Evolutionary conservation across 2,113 vertebrate species (phyloP).

Genomic region (Xyliphius kryptos): DNA sequence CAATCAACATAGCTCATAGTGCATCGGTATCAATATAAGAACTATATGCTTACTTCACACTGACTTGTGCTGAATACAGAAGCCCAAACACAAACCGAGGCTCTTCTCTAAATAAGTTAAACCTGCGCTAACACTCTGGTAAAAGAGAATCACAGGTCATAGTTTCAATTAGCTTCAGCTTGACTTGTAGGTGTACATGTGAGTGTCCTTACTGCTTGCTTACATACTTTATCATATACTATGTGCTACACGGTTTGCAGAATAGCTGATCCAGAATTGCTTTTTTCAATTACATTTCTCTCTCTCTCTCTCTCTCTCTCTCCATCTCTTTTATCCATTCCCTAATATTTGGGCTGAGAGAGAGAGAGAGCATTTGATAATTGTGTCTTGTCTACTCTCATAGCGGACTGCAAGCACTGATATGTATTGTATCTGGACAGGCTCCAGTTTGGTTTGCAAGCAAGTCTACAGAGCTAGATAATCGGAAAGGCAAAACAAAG

Average conservation of each 20-base stretch:
- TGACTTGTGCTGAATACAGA: too few relatives aligned
- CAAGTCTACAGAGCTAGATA: constrained; percentile 19
- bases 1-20: too few relatives aligned
- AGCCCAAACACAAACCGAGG: constrained; percentile 6
- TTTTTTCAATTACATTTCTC: constrained; percentile 34
- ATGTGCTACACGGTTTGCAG: constrained; percentile 42
- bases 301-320: constrained; percentile 23
- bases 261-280: constrained; percentile 43
- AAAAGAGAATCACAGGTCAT: constrained; percentile 31
- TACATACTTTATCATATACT: constrained; percentile 35
- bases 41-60: too few relatives aligned
- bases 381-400: constrained; percentile 38
- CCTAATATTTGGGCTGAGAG: constrained; percentile 29
- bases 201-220: constrained; percentile 46
- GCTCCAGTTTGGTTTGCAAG: constrained; percentile 29
- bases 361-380: constrained; percentile 35
- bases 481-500: constrained; percentile 22
- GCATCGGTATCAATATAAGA: too few relatives aligned
- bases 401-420: constrained; percentile 33
- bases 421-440: constrained; percentile 28
- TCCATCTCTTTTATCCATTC: constrained; percentile 26
- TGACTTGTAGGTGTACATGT: constrained; percentile 45
- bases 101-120: too few relatives aligned
- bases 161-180: constrained; percentile 51
- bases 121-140: not conserved